These are phyloP conservation scores for Temnothorax nylanderi DNA, from an alignment of 1,140 invertebrate genomes.

Conservation along the genomic window DNA sequence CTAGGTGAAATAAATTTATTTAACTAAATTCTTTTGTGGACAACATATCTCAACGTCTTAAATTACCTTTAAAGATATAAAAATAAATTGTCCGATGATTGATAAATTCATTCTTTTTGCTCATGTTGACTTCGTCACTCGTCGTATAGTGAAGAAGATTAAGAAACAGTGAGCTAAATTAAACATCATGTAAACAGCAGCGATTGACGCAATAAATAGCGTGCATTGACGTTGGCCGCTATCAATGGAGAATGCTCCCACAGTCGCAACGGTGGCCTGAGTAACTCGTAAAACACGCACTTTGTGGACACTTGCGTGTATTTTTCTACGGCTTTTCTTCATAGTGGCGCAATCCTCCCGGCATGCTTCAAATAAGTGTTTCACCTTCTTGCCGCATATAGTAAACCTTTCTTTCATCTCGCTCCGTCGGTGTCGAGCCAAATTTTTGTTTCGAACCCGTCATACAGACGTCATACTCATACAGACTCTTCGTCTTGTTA, in stretches of 20 bases:
- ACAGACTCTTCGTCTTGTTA: neutral
- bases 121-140: neutral
- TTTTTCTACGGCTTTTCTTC: neutral
- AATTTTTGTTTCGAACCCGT: neutral
- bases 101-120: neutral
- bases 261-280: neutral
- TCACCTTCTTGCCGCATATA: neutral
- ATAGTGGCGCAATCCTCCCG: neutral
- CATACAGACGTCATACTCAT: neutral
- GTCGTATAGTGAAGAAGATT: neutral
- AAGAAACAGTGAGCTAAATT: neutral
- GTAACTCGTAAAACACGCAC: slow-evolving; percentile 5
- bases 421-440: neutral
- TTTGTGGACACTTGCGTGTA: neutral
- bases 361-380: neutral
- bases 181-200: slow-evolving; percentile 14
- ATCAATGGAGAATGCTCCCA: slow-evolving; percentile 37
- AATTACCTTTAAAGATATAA: neutral
- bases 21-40: neutral
- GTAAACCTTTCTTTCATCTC: neutral
- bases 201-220: slow-evolving; percentile 1
- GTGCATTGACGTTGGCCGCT: neutral
- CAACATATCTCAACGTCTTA: neutral
- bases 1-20: slow-evolving; percentile 32
- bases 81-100: neutral